These are phyloP conservation scores for Cetonia aurata DNA, from an alignment of 2,888 invertebrate species.

Conservation along the genomic window DNA sequence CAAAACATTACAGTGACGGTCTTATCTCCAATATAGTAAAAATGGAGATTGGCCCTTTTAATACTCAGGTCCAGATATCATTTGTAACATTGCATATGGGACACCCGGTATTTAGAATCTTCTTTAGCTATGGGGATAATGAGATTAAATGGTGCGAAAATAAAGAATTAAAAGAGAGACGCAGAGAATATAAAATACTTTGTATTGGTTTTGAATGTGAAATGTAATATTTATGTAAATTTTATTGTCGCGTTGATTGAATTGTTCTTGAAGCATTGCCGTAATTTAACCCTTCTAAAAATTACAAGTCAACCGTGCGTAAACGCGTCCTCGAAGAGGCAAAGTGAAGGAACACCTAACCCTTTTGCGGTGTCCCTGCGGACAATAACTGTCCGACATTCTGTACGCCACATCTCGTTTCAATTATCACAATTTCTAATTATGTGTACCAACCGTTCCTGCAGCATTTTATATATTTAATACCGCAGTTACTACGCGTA, in stretches of 20 bases:
- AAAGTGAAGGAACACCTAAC: constrained; percentile 13
- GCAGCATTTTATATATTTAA: neutral
- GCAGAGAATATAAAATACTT: constrained; percentile 32
- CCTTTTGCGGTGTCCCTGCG: constrained; percentile 1
- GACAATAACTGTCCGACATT: constrained; percentile 20
- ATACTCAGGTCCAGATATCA: too few species aligned
- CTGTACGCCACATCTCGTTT: constrained; percentile 44
- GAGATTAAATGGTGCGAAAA: constrained; percentile 21
- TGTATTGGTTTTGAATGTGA: constrained; percentile 4
- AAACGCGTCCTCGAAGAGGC: constrained; percentile 11
- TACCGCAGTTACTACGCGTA: neutral
- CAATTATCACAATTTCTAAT: constrained; percentile 54
- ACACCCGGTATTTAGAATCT: too few species aligned
- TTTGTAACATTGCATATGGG: too few species aligned
- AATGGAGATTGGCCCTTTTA: too few species aligned
- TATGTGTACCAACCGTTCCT: constrained; percentile 42
- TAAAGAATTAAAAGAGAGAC: constrained; percentile 16
- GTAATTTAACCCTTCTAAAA: constrained; percentile 46
- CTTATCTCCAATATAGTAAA: too few species aligned
- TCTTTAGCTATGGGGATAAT: neutral
- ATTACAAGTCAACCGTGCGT: constrained; percentile 28
- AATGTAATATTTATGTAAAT: constrained; percentile 48
- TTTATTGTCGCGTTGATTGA: constrained; percentile 46
- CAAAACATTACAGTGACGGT: too few species aligned
- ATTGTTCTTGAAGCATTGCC: constrained; percentile 41